Percentiles rank a stretch among this genome's conserved stretches.
Evolutionary conservation across 2,888 invertebrate species (phyloP).

Genomic region (Linyphia triangularis): DNA sequence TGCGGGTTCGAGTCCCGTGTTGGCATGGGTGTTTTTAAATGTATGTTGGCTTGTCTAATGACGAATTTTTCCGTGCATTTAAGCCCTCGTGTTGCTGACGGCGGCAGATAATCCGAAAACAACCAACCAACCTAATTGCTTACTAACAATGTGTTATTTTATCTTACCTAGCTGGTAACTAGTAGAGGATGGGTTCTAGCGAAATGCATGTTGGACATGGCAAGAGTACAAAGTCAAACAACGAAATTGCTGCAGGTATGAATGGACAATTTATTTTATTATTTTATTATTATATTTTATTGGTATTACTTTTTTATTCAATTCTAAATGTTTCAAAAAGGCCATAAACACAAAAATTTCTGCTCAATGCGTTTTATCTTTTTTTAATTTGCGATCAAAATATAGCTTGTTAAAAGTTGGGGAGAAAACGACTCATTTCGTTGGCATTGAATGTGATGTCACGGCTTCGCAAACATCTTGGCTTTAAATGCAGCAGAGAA

Average conservation of each 20-base stretch:
- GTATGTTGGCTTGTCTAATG: too few relatives aligned
- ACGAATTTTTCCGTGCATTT: too few relatives aligned
- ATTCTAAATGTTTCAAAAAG: neutral
- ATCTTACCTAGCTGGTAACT: constrained; percentile 32
- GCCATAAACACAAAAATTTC: neutral
- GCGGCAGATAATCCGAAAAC: too few relatives aligned
- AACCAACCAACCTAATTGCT: too few relatives aligned
- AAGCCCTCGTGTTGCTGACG: too few relatives aligned
- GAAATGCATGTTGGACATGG: constrained; percentile 43
- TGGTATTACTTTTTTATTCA: neutral
- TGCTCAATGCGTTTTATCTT: neutral
- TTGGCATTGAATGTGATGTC: too few relatives aligned
- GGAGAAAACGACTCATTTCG: too few relatives aligned
- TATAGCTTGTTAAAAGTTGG: neutral
- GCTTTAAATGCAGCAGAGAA: too few relatives aligned
- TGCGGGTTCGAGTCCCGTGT: too few relatives aligned
- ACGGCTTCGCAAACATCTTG: too few relatives aligned
- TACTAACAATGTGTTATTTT: too few relatives aligned
- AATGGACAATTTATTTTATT: neutral
- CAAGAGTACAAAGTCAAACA: neutral
- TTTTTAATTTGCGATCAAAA: neutral
- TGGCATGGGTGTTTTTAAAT: too few relatives aligned
- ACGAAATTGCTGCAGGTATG: neutral
- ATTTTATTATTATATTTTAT: neutral
- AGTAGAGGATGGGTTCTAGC: constrained; percentile 31